phyloP scores from a whole-genome alignment of 2,888 invertebrate genomes.

The Cheilosia scutellata region DNA sequence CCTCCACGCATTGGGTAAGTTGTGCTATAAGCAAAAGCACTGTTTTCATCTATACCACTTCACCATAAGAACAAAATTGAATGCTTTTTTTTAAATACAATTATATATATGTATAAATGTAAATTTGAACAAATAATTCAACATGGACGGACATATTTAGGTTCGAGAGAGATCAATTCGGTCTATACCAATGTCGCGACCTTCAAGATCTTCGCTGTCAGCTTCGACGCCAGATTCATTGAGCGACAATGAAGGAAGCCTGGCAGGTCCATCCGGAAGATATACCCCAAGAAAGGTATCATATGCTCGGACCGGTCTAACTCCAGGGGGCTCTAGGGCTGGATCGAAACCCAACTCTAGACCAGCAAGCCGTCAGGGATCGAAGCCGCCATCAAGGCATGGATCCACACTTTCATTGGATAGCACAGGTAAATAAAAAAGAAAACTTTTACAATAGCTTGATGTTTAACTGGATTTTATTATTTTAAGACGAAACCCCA shows the following conservation, averaged over 20 bases:
- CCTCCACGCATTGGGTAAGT: constrained; percentile 88
- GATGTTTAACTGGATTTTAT: not conserved
- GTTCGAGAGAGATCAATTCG: constrained; percentile 96
- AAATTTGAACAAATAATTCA: constrained; percentile 25
- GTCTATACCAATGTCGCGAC: constrained; percentile 95
- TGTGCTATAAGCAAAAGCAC: constrained; percentile 27
- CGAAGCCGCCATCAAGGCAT: constrained; percentile 96
- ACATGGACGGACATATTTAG: constrained; percentile 84
- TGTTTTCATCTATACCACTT: constrained; percentile 52
- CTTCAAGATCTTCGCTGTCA: constrained; percentile 91
- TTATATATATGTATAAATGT: not conserved
- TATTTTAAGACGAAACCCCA: constrained; percentile 85
- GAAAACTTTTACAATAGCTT: not conserved
- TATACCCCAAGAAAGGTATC: constrained; percentile 84
- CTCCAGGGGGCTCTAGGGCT: constrained; percentile 90
- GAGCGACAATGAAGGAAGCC: constrained; percentile 93
- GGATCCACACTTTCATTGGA: constrained; percentile 96
- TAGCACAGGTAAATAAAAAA: constrained; percentile 89
- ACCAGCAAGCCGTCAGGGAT: constrained; percentile 93
- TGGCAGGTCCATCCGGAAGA: constrained; percentile 87
- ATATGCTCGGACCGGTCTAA: constrained; percentile 86
- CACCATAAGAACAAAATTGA: constrained; percentile 20
- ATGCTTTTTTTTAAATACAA: not conserved
- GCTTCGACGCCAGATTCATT: constrained; percentile 95
- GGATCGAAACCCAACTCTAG: constrained; percentile 93